A percentile compares a stretch with the other conserved stretches of the same genome.
These are phyloP conservation scores for Drosophila lacicola DNA, from an alignment of 2,888 invertebrate species.

Conservation along the genomic window DNA sequence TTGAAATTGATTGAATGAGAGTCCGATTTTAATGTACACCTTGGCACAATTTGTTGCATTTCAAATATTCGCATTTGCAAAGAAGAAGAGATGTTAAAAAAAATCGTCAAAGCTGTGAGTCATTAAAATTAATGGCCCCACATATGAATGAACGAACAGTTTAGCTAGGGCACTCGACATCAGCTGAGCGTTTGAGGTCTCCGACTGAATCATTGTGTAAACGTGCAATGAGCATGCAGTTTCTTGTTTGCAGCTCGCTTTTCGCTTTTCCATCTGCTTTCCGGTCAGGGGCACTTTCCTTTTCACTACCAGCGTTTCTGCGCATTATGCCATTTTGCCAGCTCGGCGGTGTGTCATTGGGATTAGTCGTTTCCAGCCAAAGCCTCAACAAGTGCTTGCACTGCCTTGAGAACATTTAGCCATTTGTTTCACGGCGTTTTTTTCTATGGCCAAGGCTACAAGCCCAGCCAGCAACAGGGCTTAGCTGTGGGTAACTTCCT, in stretches of 20 bases:
- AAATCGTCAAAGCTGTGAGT: constrained; percentile 48
- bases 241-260: constrained; percentile 27
- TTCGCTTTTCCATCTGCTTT: constrained; percentile 56
- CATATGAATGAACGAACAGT: constrained; percentile 18
- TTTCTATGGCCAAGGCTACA: constrained; percentile 31
- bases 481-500: constrained; percentile 43
- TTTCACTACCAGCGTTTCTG: constrained; percentile 62
- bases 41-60: constrained; percentile 22
- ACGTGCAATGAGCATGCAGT: constrained; percentile 68
- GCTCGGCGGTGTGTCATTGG: constrained; percentile 52
- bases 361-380: constrained; percentile 21
- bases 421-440: constrained; percentile 8
- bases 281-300: constrained; percentile 78
- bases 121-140: constrained; percentile 63
- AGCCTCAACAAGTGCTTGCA: constrained; percentile 52
- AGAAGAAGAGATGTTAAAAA: neutral
- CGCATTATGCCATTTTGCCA: constrained; percentile 68
- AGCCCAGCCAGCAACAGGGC: constrained; percentile 10
- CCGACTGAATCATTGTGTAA: constrained; percentile 45
- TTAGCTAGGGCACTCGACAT: constrained; percentile 16
- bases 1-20: constrained; percentile 5
- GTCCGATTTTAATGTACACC: constrained; percentile 5
- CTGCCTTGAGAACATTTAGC: constrained; percentile 54
- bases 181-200: constrained; percentile 7
- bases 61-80: constrained; percentile 14